Evolutionary conservation across 2,888 invertebrate genomes (phyloP).

Genomic region (Hemistola chrysoprasaria): DNA sequence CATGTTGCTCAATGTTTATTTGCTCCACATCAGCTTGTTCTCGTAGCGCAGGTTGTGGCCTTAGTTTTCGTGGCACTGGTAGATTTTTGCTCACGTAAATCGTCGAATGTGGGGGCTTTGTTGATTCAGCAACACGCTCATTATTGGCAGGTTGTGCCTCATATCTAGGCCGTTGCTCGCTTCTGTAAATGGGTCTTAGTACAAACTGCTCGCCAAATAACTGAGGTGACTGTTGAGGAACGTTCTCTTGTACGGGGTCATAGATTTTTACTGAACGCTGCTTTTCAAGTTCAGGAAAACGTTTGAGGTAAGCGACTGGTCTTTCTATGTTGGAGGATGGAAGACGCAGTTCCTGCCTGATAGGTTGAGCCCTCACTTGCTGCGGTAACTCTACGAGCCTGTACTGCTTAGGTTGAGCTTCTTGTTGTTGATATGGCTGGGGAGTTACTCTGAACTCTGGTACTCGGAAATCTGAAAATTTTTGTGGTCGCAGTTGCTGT

Average conservation of each 20-base stretch:
- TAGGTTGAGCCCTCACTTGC: constrained; percentile 42
- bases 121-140: constrained; percentile 52
- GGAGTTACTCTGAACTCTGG: constrained; percentile 59
- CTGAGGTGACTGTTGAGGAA: constrained; percentile 52
- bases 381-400: constrained; percentile 58
- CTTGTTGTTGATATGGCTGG: constrained; percentile 61
- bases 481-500: constrained; percentile 44
- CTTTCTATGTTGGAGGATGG: constrained; percentile 57
- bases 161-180: constrained; percentile 61
- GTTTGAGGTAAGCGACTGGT: constrained; percentile 67
- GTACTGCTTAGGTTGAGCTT: constrained; percentile 67
- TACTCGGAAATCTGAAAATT: no score
- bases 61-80: constrained; percentile 46
- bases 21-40: constrained; percentile 36
- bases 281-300: constrained; percentile 67
- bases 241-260: constrained; percentile 51
- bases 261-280: constrained; percentile 61
- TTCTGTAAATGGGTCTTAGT: constrained; percentile 61
- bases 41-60: constrained; percentile 45
- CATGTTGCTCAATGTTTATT: constrained; percentile 52
- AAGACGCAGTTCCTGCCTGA: constrained; percentile 62
- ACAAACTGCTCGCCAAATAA: constrained; percentile 63
- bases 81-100: constrained; percentile 72
- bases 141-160: constrained; percentile 48
- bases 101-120: constrained; percentile 67